These are phyloP conservation scores for Gambusia affinis DNA, from an alignment of 2,113 vertebrate genomes.

Conservation along the genomic window DNA sequence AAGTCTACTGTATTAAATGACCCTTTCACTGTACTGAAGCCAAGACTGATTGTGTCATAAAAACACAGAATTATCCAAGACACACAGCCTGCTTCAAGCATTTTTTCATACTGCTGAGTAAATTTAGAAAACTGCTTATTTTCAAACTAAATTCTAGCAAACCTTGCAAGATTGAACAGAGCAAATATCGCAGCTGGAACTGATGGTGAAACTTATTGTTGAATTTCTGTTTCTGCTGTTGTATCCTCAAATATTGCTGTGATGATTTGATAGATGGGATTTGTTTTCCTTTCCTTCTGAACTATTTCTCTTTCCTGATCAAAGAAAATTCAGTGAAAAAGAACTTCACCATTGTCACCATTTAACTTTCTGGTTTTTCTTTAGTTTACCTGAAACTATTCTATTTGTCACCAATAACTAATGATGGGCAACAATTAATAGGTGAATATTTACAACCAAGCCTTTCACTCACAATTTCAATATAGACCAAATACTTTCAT, in stretches of 20 bases:
- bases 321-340: not conserved
- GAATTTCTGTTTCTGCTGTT: not conserved
- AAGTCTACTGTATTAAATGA: slow-evolving; percentile 58
- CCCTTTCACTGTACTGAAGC: slow-evolving; percentile 27
- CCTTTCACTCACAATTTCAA: not conserved
- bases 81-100: slow-evolving; percentile 15
- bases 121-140: no score
- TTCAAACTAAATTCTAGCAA: no score
- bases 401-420: not conserved
- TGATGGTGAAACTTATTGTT: not conserved
- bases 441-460: not conserved
- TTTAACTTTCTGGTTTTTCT: not conserved
- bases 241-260: not conserved
- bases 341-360: not conserved
- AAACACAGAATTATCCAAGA: slow-evolving; percentile 2
- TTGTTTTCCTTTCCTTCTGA: not conserved
- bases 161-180: not conserved
- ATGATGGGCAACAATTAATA: not conserved
- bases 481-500: no score
- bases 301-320: not conserved
- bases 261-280: not conserved
- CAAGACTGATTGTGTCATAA: slow-evolving; percentile 22
- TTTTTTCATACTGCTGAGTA: no score
- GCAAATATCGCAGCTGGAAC: not conserved
- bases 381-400: not conserved